Base-by-base conservation (phyloP, 2,888 invertebrate species). In the Acanthosepion pharaonis region DNA sequence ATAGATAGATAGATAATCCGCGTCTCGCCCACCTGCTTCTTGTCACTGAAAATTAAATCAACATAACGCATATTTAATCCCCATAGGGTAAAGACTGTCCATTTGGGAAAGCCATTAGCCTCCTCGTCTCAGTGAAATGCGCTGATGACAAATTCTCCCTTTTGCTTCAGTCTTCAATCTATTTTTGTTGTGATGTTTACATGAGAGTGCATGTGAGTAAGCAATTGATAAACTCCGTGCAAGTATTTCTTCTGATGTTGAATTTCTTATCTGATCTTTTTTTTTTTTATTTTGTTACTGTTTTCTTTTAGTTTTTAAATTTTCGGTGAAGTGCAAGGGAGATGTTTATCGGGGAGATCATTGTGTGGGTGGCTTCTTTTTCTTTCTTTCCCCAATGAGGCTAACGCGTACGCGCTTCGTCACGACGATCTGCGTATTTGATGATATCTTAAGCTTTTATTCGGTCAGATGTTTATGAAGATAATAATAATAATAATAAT, bases 51-150 rank as follows among this genome's bases (percentile, higher is more conserved):
- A 23, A 59, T 20, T 59, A 59, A n/a, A 78, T 78, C 28, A 78
- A n/a, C 15, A 15, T n/a, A 78, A n/a, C 78, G 5, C 11, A 59
- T 59, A 59, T 59, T 59, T 59, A 20, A 3, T 59, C 5, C 59
- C 15, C 59, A 59, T 20, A 20, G 18, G 11, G 78, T n/a, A 28
- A n/a, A 78, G n/a, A 9, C 1, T 78, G n/a, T 78, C 78, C 28
- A 78, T 78, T n/a, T 78, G 78, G 78, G n/a, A 78, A 78, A 78
- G 78, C 78, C n/a, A 78, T 78, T 78, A 78, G n/a, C 59, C 59
- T 59, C 4, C 5, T 20, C 78, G 11, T 11, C n/a, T 78, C 78
- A 78, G 78, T n/a, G 11, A 78, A 78, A 78, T 78, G 28, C n/a
- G 9, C 78, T 78, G 78, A n/a, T 28, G 78, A n/a, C n/a, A 78